Base-by-base conservation (phyloP, 2,113 vertebrate genomes). In the Onychorhynchus coronatus region DNA sequence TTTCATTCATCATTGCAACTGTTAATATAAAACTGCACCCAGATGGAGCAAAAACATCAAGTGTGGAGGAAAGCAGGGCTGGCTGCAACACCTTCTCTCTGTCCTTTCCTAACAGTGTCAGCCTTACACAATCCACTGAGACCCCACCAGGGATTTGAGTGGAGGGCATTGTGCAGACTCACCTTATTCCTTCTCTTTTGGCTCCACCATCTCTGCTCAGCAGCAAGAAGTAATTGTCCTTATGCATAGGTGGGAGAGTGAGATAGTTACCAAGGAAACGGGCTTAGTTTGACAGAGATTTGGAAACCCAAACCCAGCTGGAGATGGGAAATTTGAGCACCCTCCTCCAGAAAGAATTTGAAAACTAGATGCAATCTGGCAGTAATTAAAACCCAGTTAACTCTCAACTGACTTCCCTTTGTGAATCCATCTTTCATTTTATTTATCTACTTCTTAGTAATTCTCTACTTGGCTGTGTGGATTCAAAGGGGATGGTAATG, bases 271-370 rank as follows among this genome's bases (percentile, higher is more conserved):
- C 92, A 94, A 55, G 96, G 96, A 91, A 95, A 97, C 93, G 0
- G 80, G 66, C 58, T 91, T 82, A 68, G 89, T 94, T 94, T 95
- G 96, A 96, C 91, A 96, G 93, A 94, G 91, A 96, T 94, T 92
- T 97, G 96, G 96, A 95, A 95, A 93, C 76, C 88, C 86, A 96
- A 95, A 81, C 88, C 94, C 93, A 95, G 93, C 83, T 96, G 86
- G 91, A 95, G 91, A 93, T 91, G 84, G 95, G 76, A 96, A 96
- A 95, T 94, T 76, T 94, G 86, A 96, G 86, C 80, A 94, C 91
- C 92, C 96, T 91, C 96, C 96, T 55, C 88, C 96, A 92, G 95
- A 94, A 96, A 92, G 79, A 95, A 92, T 94, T 95, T 95, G 88
- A 93, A 96, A 96, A 92, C 66, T 89, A 85, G 91, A 95, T 93